These are phyloP conservation scores for Ecliptopera silaceata DNA, from an alignment of 2,888 invertebrate species.

Conservation along the genomic window DNA sequence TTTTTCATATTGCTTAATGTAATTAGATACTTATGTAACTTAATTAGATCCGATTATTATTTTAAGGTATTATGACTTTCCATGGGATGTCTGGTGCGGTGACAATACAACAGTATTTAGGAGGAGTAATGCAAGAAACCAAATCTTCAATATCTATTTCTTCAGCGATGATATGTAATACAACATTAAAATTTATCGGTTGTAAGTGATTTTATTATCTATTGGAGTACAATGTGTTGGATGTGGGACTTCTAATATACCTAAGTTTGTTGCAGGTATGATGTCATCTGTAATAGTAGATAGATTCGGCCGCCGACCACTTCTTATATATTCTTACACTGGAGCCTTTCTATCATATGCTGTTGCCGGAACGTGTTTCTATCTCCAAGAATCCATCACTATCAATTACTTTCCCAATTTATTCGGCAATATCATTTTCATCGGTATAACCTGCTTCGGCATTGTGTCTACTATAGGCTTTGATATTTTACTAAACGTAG, in stretches of 20 bases:
- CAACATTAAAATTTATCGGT: slow-evolving; percentile 51
- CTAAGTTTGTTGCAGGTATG: slow-evolving; percentile 57
- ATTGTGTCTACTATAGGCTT: slow-evolving; percentile 66
- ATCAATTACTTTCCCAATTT: neutral
- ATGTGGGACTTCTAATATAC: neutral
- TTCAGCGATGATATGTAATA: slow-evolving; percentile 56
- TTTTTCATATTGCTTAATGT: neutral
- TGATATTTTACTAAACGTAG: slow-evolving; percentile 71
- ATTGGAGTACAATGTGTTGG: neutral
- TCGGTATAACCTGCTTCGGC: slow-evolving; percentile 59
- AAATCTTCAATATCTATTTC: slow-evolving; percentile 43
- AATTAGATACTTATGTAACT: neutral
- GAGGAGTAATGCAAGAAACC: slow-evolving; percentile 57
- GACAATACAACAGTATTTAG: slow-evolving; percentile 59
- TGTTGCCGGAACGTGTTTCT: slow-evolving; percentile 60
- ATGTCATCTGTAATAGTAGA: slow-evolving; percentile 59
- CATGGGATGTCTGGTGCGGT: slow-evolving; percentile 56
- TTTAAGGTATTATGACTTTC: slow-evolving; percentile 53
- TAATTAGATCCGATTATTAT: no score
- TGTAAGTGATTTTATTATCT: slow-evolving; percentile 44
- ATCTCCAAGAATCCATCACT: slow-evolving; percentile 51
- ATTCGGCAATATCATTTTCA: slow-evolving; percentile 57
- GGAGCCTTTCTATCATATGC: slow-evolving; percentile 52
- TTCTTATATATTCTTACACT: slow-evolving; percentile 65
- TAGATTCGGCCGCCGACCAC: slow-evolving; percentile 67